A percentile compares a stretch with the other conserved stretches of the same genome.
These are phyloP conservation scores for Tinamus guttatus DNA, from an alignment of 2,113 vertebrate genomes.

Conservation along the genomic window DNA sequence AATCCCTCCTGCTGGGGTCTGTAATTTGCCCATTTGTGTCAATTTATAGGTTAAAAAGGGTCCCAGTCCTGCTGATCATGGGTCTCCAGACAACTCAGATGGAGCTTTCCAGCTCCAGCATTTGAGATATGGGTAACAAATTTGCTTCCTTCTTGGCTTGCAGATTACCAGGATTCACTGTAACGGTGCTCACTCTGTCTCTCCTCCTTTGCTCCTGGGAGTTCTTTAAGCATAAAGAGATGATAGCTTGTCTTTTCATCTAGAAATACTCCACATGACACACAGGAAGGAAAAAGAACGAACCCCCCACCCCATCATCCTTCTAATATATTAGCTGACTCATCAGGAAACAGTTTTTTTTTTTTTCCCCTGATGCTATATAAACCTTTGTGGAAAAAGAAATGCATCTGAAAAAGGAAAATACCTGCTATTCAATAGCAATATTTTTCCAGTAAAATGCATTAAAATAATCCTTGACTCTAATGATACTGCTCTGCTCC, in stretches of 20 bases:
- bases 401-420: not conserved
- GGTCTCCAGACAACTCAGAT: slow-evolving; percentile 28
- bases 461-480: not conserved
- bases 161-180: not conserved
- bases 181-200: slow-evolving; percentile 34
- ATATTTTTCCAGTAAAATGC: slow-evolving; percentile 35
- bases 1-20: slow-evolving; percentile 16
- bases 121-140: not conserved
- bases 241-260: slow-evolving; percentile 32
- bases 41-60: slow-evolving; percentile 63
- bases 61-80: not conserved
- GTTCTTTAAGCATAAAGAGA: slow-evolving; percentile 27
- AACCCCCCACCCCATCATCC: not conserved
- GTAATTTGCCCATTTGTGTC: slow-evolving; percentile 59
- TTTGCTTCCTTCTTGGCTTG: not conserved
- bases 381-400: not conserved
- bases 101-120: not conserved
- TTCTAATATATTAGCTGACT: not conserved
- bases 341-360: not conserved
- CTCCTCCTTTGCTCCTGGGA: slow-evolving; percentile 43
- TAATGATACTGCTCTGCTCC: not conserved
- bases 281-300: not conserved
- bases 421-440: not conserved
- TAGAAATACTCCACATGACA: slow-evolving; percentile 33
- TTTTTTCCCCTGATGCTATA: not conserved